phyloP scores from a whole-genome alignment of 2,888 invertebrate genomes.

The Lasioglossum figueresi region DNA sequence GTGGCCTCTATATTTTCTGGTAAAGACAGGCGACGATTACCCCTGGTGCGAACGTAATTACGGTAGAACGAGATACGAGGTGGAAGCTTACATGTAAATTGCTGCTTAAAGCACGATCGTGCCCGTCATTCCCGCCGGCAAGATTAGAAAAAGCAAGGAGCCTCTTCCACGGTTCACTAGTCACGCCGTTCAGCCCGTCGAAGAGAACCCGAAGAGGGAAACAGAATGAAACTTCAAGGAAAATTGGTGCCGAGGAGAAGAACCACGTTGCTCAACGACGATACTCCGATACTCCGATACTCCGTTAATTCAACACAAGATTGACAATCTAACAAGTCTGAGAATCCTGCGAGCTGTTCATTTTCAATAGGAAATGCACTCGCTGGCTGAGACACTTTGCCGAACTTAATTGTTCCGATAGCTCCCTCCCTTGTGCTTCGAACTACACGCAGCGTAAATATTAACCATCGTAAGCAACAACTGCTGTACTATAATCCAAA shows the following conservation, averaged over 20 bases:
- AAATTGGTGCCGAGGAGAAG: neutral
- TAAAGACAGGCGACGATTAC: slow-evolving; percentile 69
- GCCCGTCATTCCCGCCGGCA: slow-evolving; percentile 71
- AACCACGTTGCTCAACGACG: slow-evolving; percentile 16
- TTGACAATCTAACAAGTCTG: slow-evolving; percentile 53
- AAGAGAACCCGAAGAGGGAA: slow-evolving; percentile 25
- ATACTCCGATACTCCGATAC: slow-evolving; percentile 31
- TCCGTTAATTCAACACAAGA: slow-evolving; percentile 41
- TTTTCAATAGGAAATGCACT: slow-evolving; percentile 1
- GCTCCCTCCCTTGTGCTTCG: neutral
- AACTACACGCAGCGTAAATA: neutral
- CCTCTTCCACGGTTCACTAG: slow-evolving; percentile 67
- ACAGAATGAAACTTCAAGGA: slow-evolving; percentile 35
- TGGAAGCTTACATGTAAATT: slow-evolving; percentile 81
- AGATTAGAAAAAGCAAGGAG: slow-evolving; percentile 76
- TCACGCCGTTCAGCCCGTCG: slow-evolving; percentile 40
- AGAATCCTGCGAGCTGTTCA: slow-evolving; percentile 36
- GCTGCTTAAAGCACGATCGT: slow-evolving; percentile 80
- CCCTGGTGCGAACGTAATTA: slow-evolving; percentile 75
- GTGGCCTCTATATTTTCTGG: slow-evolving; percentile 61
- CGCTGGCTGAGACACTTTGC: neutral
- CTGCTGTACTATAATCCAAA: too few species aligned
- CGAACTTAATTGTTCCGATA: neutral
- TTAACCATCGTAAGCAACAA: neutral
- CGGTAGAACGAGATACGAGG: slow-evolving; percentile 64